Conservation (phyloP, 2,113 vertebrate species). For the Lepisosteus osseus region DNA sequence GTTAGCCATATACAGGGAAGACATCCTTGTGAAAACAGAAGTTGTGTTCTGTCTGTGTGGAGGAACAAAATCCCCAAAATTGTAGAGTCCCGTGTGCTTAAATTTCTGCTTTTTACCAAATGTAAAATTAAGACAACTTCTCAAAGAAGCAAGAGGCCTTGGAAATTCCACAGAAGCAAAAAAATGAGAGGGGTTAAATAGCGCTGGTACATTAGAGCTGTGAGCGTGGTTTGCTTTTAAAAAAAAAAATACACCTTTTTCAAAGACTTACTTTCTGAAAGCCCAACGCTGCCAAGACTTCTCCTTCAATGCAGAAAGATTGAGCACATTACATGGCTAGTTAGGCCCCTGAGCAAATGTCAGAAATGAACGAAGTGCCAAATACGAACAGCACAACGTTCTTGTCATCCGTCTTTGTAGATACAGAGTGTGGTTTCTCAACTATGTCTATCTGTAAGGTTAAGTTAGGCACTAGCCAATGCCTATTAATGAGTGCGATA, state of each 20-base stretch:
- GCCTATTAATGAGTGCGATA: background rate
- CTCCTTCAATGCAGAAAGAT: background rate
- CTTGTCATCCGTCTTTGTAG: background rate
- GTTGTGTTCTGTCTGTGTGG: constrained; percentile 20
- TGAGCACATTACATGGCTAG: background rate
- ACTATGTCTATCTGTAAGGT: background rate
- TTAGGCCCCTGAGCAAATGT: background rate
- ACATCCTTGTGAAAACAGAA: constrained; percentile 16
- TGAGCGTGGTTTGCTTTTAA: background rate
- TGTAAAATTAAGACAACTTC: constrained; percentile 12
- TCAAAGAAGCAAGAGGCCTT: background rate
- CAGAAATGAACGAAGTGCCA: background rate
- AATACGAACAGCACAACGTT: background rate
- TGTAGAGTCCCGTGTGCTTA: background rate
- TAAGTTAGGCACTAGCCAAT: background rate
- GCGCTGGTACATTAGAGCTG: background rate
- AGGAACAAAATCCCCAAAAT: constrained; percentile 2
- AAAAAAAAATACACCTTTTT: background rate
- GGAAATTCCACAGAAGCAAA: background rate
- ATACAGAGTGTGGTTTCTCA: background rate
- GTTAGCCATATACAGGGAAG: background rate
- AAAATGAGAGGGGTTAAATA: background rate
- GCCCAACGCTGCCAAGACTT: background rate
- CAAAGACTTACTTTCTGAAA: background rate
- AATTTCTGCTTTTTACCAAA: background rate